Conservation (phyloP, 2,888 invertebrate species). For the Metopia argyrocephala region DNA sequence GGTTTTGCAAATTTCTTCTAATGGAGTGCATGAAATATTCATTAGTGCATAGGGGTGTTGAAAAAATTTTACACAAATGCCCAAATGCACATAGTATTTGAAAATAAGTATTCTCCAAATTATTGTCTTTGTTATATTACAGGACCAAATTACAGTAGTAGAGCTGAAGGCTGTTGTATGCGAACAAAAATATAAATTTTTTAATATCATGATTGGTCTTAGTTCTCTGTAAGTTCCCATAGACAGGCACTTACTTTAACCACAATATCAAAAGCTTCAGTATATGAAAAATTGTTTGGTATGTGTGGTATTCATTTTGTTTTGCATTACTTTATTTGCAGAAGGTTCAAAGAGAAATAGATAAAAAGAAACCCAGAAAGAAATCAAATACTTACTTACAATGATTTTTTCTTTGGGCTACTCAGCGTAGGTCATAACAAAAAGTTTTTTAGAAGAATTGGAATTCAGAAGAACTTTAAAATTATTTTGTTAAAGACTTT, state of each 20-base stretch:
- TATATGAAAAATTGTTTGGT: too few species aligned
- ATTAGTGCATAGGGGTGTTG: constrained; percentile 59
- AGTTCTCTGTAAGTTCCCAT: neutral
- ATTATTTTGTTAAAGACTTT: neutral
- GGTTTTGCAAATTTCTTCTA: constrained; percentile 66
- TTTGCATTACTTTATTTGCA: too few species aligned
- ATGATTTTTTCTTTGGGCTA: neutral
- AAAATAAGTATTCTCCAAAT: neutral
- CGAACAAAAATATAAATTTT: neutral
- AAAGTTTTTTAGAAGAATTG: neutral
- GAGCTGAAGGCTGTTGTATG: too few species aligned
- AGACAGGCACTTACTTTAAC: neutral
- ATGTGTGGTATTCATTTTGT: neutral
- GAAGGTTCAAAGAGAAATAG: too few species aligned
- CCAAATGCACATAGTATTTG: neutral
- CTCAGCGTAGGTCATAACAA: neutral
- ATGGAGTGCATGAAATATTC: constrained; percentile 69
- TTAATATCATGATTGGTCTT: neutral
- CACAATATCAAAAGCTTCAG: neutral
- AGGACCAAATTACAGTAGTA: neutral
- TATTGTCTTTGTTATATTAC: neutral
- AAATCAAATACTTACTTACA: neutral
- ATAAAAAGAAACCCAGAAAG: neutral
- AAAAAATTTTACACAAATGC: constrained; percentile 5
- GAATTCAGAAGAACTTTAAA: neutral